Evolutionary conservation across 1,140 invertebrate species (phyloP).

Genomic region (Drosophila melanogaster): Release_6_plus_ISO1_MT NT_037436.4:9295001-9295500

Average conservation of each 20-base stretch:
- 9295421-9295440: slow-evolving; percentile 44
- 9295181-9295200: slow-evolving; percentile 44
- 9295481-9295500: slow-evolving; percentile 55
- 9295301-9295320: slow-evolving; percentile 83
- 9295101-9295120: slow-evolving; percentile 36
- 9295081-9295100: slow-evolving; percentile 42
- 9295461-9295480: slow-evolving; percentile 15
- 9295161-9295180: slow-evolving; percentile 72
- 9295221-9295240: slow-evolving; percentile 19
- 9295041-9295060: slow-evolving; percentile 20
- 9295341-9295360: slow-evolving; percentile 1
- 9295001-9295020: slow-evolving; percentile 75
- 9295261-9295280: slow-evolving; percentile 9
- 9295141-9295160: slow-evolving; percentile 41
- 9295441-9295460: slow-evolving; percentile 49
- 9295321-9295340: slow-evolving; percentile 63
- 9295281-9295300: slow-evolving; percentile 70
- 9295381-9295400: slow-evolving; percentile 80
- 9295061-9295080: slow-evolving; percentile 70
- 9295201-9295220: not conserved
- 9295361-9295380: slow-evolving; percentile 61
- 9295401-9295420: slow-evolving; percentile 69
- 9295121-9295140: slow-evolving; percentile 16
- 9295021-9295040: slow-evolving; percentile 50
- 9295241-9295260: slow-evolving; percentile 36